Evolutionary conservation across 2,113 vertebrate genomes (phyloP).

Genomic region (Poicephalus meyeri): DNA sequence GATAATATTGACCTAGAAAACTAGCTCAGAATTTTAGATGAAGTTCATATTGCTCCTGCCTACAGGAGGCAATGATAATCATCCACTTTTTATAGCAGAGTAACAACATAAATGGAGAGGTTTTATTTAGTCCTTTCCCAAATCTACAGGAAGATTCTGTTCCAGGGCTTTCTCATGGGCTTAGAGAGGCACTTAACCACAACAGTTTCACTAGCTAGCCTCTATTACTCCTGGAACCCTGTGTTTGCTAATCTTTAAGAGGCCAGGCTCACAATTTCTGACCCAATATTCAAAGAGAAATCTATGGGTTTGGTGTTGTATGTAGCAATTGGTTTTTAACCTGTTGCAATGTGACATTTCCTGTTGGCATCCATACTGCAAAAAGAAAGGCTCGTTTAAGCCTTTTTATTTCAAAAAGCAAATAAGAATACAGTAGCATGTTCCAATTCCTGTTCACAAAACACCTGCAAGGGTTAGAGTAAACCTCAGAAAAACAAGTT

Average conservation of each 20-base stretch:
- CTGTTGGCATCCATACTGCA: background rate
- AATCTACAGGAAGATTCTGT: background rate
- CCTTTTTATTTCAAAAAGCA: background rate
- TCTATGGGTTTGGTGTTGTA: background rate
- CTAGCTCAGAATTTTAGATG: conserved; percentile 61
- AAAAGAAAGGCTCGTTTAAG: background rate
- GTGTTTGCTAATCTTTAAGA: background rate
- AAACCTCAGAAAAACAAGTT: background rate
- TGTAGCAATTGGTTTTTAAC: background rate
- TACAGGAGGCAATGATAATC: conserved; percentile 8
- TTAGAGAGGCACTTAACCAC: background rate
- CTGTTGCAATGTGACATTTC: background rate
- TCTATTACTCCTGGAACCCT: background rate
- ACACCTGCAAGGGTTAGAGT: background rate
- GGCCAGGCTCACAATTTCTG: background rate
- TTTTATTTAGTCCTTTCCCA: background rate
- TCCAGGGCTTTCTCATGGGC: background rate
- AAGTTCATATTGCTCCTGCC: background rate
- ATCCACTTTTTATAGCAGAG: background rate
- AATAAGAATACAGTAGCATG: background rate
- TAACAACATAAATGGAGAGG: background rate
- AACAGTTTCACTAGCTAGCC: background rate
- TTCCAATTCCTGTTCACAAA: background rate
- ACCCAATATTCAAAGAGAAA: background rate
- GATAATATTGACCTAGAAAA: conserved; percentile 66